Evolutionary conservation across 2,888 invertebrate genomes (phyloP).

Genomic region (Steromphala cineraria): DNA sequence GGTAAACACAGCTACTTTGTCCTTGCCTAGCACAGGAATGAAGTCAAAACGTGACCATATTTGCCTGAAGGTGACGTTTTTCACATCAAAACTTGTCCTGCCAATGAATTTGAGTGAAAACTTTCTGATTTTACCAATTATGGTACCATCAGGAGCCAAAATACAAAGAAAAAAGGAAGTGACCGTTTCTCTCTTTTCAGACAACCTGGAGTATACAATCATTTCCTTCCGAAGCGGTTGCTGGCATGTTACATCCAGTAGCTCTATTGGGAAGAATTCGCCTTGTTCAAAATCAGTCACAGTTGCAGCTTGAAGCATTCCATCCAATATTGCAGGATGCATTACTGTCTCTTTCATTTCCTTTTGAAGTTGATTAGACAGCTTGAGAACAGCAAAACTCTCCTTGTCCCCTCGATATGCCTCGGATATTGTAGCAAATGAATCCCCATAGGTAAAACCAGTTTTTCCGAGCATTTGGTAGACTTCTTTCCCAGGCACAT

Average conservation of each 20-base stretch:
- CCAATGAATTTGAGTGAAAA: conserved; percentile 20
- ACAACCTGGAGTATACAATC: conserved; percentile 40
- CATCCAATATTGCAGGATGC: conserved; percentile 54
- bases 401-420: conserved; percentile 40
- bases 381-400: conserved; percentile 41
- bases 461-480: conserved; percentile 32
- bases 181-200: conserved; percentile 25
- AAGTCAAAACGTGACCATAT: too few species aligned
- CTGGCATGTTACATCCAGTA: conserved; percentile 38
- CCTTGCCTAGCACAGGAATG: too few species aligned
- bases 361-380: conserved; percentile 37
- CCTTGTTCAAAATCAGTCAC: conserved; percentile 33
- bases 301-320: conserved; percentile 47
- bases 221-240: conserved; percentile 41
- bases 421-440: conserved; percentile 30
- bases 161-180: conserved; percentile 47
- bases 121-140: conserved; percentile 51
- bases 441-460: conserved; percentile 39
- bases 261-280: conserved; percentile 41
- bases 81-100: background rate
- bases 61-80: background rate
- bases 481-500: conserved; percentile 20
- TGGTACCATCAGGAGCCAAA: conserved; percentile 41
- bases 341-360: conserved; percentile 41
- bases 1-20: too few species aligned